Conservation (phyloP, 2,888 invertebrate species). For the Amiota minor region DNA sequence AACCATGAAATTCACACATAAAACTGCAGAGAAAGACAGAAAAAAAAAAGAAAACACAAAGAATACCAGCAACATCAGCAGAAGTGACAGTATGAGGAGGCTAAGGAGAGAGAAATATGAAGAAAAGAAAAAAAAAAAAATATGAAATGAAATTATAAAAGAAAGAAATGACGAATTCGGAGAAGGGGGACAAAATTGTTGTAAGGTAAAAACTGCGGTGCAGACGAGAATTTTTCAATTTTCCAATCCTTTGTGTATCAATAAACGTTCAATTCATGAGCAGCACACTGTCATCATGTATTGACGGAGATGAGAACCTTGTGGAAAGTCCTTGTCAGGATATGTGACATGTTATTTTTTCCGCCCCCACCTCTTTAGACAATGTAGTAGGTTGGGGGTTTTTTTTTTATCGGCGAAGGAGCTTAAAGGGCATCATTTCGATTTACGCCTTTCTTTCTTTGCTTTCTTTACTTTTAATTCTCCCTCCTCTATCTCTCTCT, state of each 20-base stretch:
- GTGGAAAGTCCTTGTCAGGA: too few relatives aligned
- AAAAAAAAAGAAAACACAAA: too few relatives aligned
- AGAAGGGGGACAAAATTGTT: conserved; percentile 4
- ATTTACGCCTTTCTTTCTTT: too few relatives aligned
- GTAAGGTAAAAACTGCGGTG: conserved; percentile 38
- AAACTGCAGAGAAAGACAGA: background rate
- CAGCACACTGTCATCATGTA: conserved; percentile 46
- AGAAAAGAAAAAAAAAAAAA: background rate
- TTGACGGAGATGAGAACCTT: too few relatives aligned
- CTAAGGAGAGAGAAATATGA: background rate
- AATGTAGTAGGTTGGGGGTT: too few relatives aligned
- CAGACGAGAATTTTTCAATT: conserved; percentile 62
- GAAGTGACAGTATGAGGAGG: background rate
- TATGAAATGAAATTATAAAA: conserved; percentile 12
- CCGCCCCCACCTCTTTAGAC: too few relatives aligned
- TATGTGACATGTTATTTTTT: too few relatives aligned
- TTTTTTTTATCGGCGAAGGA: too few relatives aligned
- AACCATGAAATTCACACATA: conserved; percentile 22
- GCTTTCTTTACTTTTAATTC: too few relatives aligned
- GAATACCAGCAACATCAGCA: background rate
- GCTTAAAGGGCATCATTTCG: too few relatives aligned
- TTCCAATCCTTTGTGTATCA: conserved; percentile 64
- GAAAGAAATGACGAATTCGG: background rate
- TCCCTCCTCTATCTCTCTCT: too few relatives aligned
- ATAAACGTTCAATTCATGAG: conserved; percentile 66